Percentiles rank a stretch among this genome's conserved stretches.
Conservation (phyloP, 2,113 vertebrate species). For the Lampris megalopsis region DNA sequence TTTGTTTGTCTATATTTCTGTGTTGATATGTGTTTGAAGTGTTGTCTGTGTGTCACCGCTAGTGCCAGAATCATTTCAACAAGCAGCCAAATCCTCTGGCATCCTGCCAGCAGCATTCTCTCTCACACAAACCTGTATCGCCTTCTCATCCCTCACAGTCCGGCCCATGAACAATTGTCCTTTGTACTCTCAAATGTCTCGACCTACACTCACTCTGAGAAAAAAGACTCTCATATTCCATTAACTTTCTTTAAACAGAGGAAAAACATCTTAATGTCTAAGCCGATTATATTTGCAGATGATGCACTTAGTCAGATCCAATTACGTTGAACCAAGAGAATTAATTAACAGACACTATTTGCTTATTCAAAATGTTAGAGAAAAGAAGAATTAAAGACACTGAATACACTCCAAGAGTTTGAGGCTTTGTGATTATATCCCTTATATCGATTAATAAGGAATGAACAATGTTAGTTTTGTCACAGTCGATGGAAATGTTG, state of each 20-base stretch:
- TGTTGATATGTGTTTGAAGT: too few relatives aligned
- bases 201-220: slow-evolving; percentile 46
- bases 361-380: slow-evolving; percentile 4
- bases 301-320: slow-evolving; percentile 70
- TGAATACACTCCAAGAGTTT: slow-evolving; percentile 12
- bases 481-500: neutral
- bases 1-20: neutral
- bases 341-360: slow-evolving; percentile 61
- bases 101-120: slow-evolving; percentile 4
- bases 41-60: neutral
- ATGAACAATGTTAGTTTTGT: neutral
- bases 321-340: slow-evolving; percentile 59
- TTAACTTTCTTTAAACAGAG: slow-evolving; percentile 48
- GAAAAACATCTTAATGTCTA: slow-evolving; percentile 43
- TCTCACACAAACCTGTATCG: slow-evolving; percentile 20
- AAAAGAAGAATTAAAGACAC: neutral
- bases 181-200: slow-evolving; percentile 56
- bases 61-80: neutral
- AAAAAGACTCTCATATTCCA: slow-evolving; percentile 25
- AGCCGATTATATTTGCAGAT: slow-evolving; percentile 69
- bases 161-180: slow-evolving; percentile 58
- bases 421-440: neutral
- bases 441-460: neutral
- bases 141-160: slow-evolving; percentile 50
- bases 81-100: neutral